Evolutionary conservation across 1,140 invertebrate genomes (phyloP).

Genomic region (Drosophila simulans): DNA sequence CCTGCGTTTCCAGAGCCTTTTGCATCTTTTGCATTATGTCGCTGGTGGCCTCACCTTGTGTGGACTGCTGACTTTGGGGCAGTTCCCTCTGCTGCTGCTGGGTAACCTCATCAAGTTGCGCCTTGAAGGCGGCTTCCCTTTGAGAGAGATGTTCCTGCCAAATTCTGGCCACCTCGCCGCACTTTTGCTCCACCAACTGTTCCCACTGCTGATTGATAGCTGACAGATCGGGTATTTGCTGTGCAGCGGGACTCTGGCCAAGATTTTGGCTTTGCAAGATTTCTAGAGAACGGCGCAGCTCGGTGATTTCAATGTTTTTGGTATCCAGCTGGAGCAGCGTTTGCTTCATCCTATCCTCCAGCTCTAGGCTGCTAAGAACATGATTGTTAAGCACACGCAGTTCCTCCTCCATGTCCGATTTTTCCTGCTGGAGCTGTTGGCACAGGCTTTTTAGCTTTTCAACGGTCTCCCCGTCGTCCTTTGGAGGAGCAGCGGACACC

Average conservation of each 20-base stretch:
- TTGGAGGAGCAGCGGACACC: not conserved
- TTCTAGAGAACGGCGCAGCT: slow-evolving; percentile 69
- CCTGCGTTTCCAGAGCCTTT: slow-evolving; percentile 87
- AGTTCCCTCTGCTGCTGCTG: slow-evolving; percentile 7
- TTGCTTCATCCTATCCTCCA: slow-evolving; percentile 79
- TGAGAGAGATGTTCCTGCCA: slow-evolving; percentile 88
- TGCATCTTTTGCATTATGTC: slow-evolving; percentile 84
- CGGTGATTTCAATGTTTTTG: slow-evolving; percentile 78
- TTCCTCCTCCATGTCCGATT: slow-evolving; percentile 80
- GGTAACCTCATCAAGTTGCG: slow-evolving; percentile 45
- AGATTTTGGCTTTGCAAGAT: slow-evolving; percentile 61
- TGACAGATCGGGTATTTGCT: slow-evolving; percentile 41
- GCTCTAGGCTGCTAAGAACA: slow-evolving; percentile 72
- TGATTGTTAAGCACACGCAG: slow-evolving; percentile 82
- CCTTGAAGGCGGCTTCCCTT: slow-evolving; percentile 86
- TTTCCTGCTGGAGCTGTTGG: slow-evolving; percentile 58
- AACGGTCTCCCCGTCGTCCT: slow-evolving; percentile 1
- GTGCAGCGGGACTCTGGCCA: slow-evolving; percentile 41
- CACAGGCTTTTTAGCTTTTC: slow-evolving; percentile 48
- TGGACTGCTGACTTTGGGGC: not conserved
- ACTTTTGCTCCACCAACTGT: slow-evolving; percentile 87
- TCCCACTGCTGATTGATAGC: slow-evolving; percentile 84
- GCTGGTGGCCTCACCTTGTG: not conserved
- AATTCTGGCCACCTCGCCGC: slow-evolving; percentile 87
- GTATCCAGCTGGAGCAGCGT: slow-evolving; percentile 73